These are phyloP conservation scores for Alcis repandata DNA, from an alignment of 2,888 invertebrate genomes.

Conservation along the genomic window DNA sequence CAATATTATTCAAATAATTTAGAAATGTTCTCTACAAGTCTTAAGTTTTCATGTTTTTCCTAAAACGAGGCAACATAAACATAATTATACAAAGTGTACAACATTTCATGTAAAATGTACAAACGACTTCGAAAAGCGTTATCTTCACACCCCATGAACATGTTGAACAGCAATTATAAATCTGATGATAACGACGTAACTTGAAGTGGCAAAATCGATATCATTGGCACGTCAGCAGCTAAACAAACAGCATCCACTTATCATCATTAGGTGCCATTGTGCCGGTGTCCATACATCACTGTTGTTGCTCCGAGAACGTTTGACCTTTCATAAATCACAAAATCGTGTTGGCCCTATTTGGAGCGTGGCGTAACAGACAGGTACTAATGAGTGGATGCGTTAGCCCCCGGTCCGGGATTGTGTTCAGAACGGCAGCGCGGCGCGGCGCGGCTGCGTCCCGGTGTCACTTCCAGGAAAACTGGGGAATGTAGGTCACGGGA, in stretches of 20 bases:
- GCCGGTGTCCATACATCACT: slow-evolving; percentile 35
- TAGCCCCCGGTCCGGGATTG: slow-evolving; percentile 38
- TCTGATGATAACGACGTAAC: slow-evolving; percentile 11
- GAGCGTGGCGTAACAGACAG: slow-evolving; percentile 61
- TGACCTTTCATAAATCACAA: slow-evolving; percentile 53
- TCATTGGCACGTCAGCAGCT: slow-evolving; percentile 26
- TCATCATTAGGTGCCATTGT: slow-evolving; percentile 32
- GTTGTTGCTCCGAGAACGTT: slow-evolving; percentile 39
- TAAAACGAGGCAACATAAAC: too few species aligned
- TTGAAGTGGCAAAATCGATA: slow-evolving; percentile 18
- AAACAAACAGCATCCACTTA: slow-evolving; percentile 37
- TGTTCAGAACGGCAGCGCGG: slow-evolving; percentile 53
- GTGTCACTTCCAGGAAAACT: slow-evolving; percentile 62
- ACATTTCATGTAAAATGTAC: too few species aligned
- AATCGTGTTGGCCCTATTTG: slow-evolving; percentile 63
- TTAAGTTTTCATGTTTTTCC: too few species aligned
- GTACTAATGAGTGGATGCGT: slow-evolving; percentile 68
- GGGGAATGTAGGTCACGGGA: slow-evolving; percentile 62
- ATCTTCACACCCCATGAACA: slow-evolving; percentile 4
- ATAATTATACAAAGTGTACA: too few species aligned
- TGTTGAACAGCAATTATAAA: slow-evolving; percentile 11
- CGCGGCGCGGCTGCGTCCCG: slow-evolving; percentile 37
- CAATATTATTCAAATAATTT: too few species aligned
- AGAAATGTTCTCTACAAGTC: too few species aligned
- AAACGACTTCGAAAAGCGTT: neutral